Base-by-base conservation (phyloP, 2,113 vertebrate species). In the Etheostoma spectabile region DNA sequence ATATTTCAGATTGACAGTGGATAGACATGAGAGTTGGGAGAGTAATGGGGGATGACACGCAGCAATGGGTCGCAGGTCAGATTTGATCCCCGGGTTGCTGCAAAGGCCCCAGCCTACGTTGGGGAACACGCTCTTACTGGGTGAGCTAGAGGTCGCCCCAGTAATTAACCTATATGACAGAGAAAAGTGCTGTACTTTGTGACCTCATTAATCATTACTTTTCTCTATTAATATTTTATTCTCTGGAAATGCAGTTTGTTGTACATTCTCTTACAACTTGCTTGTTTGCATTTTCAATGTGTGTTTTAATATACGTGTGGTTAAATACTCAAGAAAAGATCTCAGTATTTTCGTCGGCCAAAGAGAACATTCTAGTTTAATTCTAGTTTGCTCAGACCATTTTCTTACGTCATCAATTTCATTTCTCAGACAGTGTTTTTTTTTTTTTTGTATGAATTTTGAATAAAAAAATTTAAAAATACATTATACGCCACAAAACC, bases 391-490 rank as follows among this genome's bases (percentile, higher is more conserved):
- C n/a, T 35, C 19, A 53, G 19, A 68, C 2, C 2, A 6, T 59
- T 60, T 33, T 3, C 2, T n/a, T 49, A 15, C 42, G 30, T 42
- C 15, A 10, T 49, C 7, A 51, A 30, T 10, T 42, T 2, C 48
- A n/a, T 64, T 30, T 30, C 18, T 33, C 5, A 33, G 27, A 52
- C 18, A 10, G 8, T 35, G 8, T 15, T 53, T 67, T 16, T 64
- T 46, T 27, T n/a, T n/a, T n/a, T n/a, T n/a, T n/a, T n/a, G n/a
- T n/a, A n/a, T n/a, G n/a, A n/a, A n/a, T n/a, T n/a, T n/a, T n/a
- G n/a, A n/a, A n/a, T n/a, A n/a, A n/a, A n/a, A 15, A 68, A 8
- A 73, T 65, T 63, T 10, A 57, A 63, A 5, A 68, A 52, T 18
- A 10, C 5, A 79, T 51, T n/a, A 35, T 65, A 42, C 57, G 14